Percentiles rank a stretch among this genome's conserved stretches.
phyloP scores from a whole-genome alignment of 2,888 invertebrate species.

The Oscheius sp. region DNA sequence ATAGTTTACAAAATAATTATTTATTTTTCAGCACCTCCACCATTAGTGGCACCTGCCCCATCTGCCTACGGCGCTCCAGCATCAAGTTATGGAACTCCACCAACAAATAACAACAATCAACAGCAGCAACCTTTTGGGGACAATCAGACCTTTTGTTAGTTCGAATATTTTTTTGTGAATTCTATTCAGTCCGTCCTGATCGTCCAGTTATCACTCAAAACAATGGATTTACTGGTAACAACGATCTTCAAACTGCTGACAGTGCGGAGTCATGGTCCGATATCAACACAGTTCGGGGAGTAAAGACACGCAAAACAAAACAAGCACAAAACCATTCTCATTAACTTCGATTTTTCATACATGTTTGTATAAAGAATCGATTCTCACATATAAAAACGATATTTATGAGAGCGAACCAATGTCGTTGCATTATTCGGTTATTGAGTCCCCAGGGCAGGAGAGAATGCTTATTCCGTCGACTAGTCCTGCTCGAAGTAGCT shows the following conservation, averaged over 20 bases:
- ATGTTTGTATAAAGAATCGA: neutral
- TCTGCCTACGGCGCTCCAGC: constrained; percentile 21
- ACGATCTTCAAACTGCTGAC: neutral
- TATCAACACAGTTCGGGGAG: constrained; percentile 6
- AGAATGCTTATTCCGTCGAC: constrained; percentile 14
- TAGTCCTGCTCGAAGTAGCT: neutral
- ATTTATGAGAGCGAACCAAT: constrained; percentile 17
- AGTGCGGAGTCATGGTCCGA: neutral
- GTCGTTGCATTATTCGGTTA: constrained; percentile 29
- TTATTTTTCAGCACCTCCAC: constrained; percentile 8
- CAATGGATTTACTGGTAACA: neutral
- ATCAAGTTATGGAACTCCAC: neutral
- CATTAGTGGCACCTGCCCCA: constrained; percentile 5
- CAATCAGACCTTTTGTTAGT: no score
- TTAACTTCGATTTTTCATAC: neutral
- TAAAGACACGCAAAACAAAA: neutral
- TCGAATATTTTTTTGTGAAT: no score
- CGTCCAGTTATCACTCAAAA: neutral
- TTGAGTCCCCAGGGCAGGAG: constrained; percentile 25
- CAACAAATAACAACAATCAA: neutral
- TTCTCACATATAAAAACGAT: constrained; percentile 1
- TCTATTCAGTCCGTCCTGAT: neutral
- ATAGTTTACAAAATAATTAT: neutral
- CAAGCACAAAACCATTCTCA: neutral
- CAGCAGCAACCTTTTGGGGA: neutral